phyloP scores from a whole-genome alignment of 2,113 vertebrate genomes.

The Thamnophis sirtalis region DNA sequence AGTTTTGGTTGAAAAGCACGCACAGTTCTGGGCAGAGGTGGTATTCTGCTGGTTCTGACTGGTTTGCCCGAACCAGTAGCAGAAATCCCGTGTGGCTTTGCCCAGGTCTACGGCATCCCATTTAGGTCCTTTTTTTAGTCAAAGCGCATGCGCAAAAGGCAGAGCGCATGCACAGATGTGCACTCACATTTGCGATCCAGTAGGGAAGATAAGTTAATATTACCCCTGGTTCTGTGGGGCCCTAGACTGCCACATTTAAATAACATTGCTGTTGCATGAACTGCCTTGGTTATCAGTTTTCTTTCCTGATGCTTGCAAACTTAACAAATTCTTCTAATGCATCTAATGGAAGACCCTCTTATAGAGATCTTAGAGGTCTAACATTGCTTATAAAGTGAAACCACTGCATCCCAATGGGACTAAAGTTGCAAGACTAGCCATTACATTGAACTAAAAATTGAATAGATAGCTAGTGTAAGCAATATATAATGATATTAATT shows the following conservation, averaged over 20 bases:
- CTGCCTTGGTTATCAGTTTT: background rate
- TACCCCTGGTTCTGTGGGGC: background rate
- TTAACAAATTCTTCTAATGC: background rate
- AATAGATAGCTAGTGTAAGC: background rate
- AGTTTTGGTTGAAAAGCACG: background rate
- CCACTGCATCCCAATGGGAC: background rate
- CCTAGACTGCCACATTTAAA: background rate
- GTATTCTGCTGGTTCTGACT: too few relatives aligned
- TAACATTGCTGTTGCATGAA: background rate
- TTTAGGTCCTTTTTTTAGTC: too few relatives aligned
- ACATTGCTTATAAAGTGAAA: background rate
- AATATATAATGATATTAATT: background rate
- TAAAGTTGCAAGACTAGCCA: background rate
- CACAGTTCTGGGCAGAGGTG: background rate
- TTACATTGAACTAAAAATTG: background rate
- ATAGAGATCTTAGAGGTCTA: background rate
- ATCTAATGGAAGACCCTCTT: background rate
- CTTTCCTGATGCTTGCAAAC: background rate
- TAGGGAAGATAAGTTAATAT: too few relatives aligned
- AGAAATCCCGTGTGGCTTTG: too few relatives aligned
- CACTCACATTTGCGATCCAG: too few relatives aligned
- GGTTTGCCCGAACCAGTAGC: too few relatives aligned
- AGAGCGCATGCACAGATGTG: too few relatives aligned
- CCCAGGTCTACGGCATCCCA: too few relatives aligned
- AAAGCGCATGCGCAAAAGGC: too few relatives aligned